Base-by-base conservation (phyloP, 1,140 invertebrate genomes). In the Nephila pilipes region DNA sequence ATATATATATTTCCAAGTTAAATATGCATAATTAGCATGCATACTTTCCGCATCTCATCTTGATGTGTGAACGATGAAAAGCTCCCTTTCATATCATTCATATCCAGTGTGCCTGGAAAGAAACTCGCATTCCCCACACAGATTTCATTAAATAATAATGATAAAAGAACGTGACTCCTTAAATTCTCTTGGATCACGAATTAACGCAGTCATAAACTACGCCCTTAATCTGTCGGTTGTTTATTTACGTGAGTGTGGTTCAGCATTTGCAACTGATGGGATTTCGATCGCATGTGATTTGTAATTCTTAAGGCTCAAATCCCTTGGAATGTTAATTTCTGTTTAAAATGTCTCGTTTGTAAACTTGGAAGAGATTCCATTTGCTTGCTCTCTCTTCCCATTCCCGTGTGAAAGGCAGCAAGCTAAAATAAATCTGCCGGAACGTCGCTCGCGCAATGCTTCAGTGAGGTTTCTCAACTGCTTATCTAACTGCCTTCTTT, bases 331-430 rank as follows among this genome's bases (percentile, higher is more conserved):
- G 85, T 87, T 87, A 69, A 87, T 87, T 87, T 87, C 60, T 22
- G 16, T 87, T 87, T 87, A 65, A 87, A 69, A 87, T 20, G 22
- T 22, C 36, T 54, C 85, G 18, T 87, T 36, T 87, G 60, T 22
- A 58, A 46, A 85, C 83, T 57, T 85, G 55, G 25, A 38, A 8
- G 32, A 87, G 60, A 65, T 65, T 87, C 83, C 55, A 57, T 65
- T 87, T 46, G 18, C 36, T n/a, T 58, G 20, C n/a, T 46, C 46
- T 46, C 46, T 46, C 46, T 36, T 87, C 55, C 25, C 85, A 87
- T 87, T 87, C 85, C 85, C 85, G 85, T 87, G 85, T 87, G 85
- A 87, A 87, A 87, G 85, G 85, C 60, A 36, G 69, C 20, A 65
- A 22, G 60, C 60, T n/a, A 60, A 46, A 87, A 87, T 87, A 87